Conservation (phyloP, 2,797 vertebrate genomes). For the Neopelma chrysocephalum region DNA sequence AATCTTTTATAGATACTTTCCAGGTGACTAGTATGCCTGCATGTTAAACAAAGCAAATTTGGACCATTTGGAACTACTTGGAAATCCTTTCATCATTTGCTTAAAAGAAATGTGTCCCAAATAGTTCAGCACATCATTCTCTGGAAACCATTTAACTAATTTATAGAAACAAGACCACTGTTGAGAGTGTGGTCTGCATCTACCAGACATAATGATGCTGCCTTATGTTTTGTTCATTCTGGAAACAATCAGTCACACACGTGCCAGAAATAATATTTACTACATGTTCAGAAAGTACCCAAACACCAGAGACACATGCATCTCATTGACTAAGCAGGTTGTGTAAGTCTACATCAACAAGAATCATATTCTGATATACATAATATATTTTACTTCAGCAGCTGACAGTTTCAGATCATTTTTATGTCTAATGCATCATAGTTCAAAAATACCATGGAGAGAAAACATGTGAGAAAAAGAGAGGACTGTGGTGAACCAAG, state of each 20-base stretch:
- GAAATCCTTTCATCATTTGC: conserved; percentile 64
- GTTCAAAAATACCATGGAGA: background rate
- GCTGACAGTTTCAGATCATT: background rate
- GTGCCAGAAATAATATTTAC: conserved; percentile 57
- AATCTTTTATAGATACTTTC: conserved; percentile 29
- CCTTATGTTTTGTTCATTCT: conserved; percentile 59
- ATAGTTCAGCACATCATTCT: conserved; percentile 57
- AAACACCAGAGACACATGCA: conserved; percentile 33
- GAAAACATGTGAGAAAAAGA: background rate
- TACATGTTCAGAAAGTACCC: conserved; percentile 35
- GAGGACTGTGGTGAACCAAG: background rate
- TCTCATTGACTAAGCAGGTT: conserved; percentile 8
- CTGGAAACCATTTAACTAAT: conserved; percentile 71
- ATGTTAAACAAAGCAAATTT: conserved; percentile 43
- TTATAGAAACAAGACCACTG: conserved; percentile 62
- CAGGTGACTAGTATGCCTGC: conserved; percentile 34
- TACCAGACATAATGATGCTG: conserved; percentile 46
- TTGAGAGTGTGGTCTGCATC: conserved; percentile 45
- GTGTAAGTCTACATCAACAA: background rate
- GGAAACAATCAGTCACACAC: conserved; percentile 71
- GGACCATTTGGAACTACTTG: conserved; percentile 68
- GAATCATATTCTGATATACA: background rate
- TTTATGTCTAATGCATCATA: background rate
- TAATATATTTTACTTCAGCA: background rate
- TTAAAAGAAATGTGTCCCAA: conserved; percentile 45